These are phyloP conservation scores for Morus bassanus DNA, from an alignment of 2,797 vertebrate species.

Conservation along the genomic window DNA sequence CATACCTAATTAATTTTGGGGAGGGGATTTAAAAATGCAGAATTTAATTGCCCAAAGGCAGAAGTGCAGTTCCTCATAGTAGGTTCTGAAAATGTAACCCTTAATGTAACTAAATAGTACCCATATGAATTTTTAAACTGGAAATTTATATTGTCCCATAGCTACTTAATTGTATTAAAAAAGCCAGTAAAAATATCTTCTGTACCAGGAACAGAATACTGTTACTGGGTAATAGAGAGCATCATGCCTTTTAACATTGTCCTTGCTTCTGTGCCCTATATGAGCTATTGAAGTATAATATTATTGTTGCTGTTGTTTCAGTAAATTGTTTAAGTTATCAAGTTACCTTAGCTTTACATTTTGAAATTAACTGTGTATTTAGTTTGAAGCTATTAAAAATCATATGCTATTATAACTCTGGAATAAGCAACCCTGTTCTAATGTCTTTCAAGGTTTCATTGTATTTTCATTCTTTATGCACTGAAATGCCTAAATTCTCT, in stretches of 20 bases:
- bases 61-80: not conserved
- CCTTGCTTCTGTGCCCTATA: not conserved
- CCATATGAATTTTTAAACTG: not conserved
- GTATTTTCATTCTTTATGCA: not conserved
- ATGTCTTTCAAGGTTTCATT: not conserved
- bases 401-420: not conserved
- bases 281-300: not conserved
- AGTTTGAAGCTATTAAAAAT: not conserved
- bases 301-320: not conserved
- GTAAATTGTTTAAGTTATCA: not conserved
- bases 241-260: not conserved
- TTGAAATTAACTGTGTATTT: not conserved
- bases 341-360: not conserved
- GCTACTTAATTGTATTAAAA: not conserved
- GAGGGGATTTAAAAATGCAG: not conserved
- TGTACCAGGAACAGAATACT: not conserved
- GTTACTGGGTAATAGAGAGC: not conserved
- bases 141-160: not conserved
- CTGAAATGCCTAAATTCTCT: not conserved
- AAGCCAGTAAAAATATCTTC: not conserved
- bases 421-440: not conserved
- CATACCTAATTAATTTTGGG: not conserved
- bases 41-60: not conserved
- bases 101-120: not conserved
- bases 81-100: not conserved